These are phyloP conservation scores for Gobio gobio DNA, from an alignment of 2,113 vertebrate genomes.

Conservation along the genomic window DNA sequence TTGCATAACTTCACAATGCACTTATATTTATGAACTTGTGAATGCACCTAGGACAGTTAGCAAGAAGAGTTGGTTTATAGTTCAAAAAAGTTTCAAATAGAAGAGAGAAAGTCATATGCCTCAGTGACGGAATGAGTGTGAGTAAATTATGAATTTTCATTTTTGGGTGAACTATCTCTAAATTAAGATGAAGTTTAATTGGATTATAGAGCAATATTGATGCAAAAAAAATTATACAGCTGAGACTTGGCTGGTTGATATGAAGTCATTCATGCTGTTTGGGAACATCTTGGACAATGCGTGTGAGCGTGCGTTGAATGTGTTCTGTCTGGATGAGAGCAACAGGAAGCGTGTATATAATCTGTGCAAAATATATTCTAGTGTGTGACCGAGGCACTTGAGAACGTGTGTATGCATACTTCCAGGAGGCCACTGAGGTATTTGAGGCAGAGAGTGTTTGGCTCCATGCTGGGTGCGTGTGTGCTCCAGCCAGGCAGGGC, in stretches of 20 bases:
- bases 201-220: no score
- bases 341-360: neutral
- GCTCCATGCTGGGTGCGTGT: conserved; percentile 75
- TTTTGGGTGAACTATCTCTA: no score
- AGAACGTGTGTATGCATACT: conserved; percentile 69
- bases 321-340: conserved; percentile 5
- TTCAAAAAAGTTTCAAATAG: no score
- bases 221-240: neutral
- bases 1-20: no score
- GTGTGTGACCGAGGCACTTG: conserved; percentile 81
- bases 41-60: no score
- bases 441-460: conserved; percentile 83
- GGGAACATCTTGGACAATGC: neutral
- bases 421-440: conserved; percentile 91
- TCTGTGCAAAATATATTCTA: neutral
- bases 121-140: no score
- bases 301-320: neutral
- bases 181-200: no score
- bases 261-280: neutral
- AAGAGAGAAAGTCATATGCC: no score
- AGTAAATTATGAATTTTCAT: no score
- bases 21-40: no score
- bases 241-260: neutral
- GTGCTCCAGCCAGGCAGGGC: conserved; percentile 87
- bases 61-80: no score